A percentile compares a stretch with the other conserved stretches of the same genome.
Conservation (phyloP, 2,113 vertebrate genomes). For the Chunga burmeisteri region DNA sequence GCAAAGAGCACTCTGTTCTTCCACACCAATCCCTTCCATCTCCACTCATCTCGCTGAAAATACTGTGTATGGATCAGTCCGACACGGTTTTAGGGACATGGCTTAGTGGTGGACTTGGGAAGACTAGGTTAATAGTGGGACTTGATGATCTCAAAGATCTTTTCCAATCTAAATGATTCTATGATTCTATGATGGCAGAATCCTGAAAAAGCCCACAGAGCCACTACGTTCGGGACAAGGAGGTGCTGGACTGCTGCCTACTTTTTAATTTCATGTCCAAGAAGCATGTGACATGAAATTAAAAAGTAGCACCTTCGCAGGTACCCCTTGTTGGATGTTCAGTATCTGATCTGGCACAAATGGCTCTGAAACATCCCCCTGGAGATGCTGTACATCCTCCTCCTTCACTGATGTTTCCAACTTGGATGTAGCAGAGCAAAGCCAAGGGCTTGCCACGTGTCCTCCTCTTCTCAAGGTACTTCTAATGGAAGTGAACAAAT, state of each 20-base stretch:
- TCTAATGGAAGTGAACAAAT: conserved; percentile 13
- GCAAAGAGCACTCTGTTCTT: not conserved
- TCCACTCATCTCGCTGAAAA: not conserved
- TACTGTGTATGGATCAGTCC: not conserved
- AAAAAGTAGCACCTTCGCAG: not conserved
- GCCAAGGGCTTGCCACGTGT: not conserved
- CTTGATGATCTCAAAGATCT: not conserved
- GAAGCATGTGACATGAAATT: not conserved
- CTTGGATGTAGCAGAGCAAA: not conserved
- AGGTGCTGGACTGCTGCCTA: not conserved
- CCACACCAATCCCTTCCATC: not conserved
- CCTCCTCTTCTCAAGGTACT: not conserved
- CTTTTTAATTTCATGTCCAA: not conserved
- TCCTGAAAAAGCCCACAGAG: not conserved
- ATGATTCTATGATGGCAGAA: not conserved
- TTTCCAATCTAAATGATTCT: not conserved
- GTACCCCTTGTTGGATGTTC: not conserved
- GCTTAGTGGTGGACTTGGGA: not conserved
- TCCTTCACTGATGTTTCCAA: accelerated
- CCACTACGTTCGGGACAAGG: accelerated
- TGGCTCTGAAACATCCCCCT: not conserved
- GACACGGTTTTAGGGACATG: accelerated
- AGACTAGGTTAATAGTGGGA: not conserved
- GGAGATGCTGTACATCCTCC: not conserved
- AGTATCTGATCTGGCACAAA: not conserved